Conservation (phyloP, 2,888 invertebrate genomes). For the Gerris lacustris region DNA sequence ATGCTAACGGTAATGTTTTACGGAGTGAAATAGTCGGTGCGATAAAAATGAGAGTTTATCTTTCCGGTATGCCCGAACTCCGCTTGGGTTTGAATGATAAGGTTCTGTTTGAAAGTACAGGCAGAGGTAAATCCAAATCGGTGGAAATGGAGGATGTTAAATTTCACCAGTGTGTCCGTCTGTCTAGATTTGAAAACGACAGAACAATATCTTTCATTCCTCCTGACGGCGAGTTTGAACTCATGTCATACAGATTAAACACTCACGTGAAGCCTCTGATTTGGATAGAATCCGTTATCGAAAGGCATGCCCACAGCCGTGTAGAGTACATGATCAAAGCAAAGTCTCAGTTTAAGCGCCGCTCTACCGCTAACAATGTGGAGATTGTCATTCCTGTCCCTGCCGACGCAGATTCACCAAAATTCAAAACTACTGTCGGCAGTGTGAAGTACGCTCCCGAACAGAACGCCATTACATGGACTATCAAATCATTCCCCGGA, state of each 20-base stretch:
- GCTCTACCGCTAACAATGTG: slow-evolving; percentile 57
- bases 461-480: slow-evolving; percentile 51
- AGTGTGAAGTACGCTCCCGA: slow-evolving; percentile 54
- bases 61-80: slow-evolving; percentile 58
- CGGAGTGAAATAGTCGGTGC: slow-evolving; percentile 55
- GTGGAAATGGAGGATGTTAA: slow-evolving; percentile 58
- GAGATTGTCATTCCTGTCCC: slow-evolving; percentile 51
- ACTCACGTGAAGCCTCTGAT: slow-evolving; percentile 54
- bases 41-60: slow-evolving; percentile 54
- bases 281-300: slow-evolving; percentile 57
- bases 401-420: slow-evolving; percentile 54
- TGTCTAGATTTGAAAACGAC: slow-evolving; percentile 56
- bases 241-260: slow-evolving; percentile 54
- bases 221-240: slow-evolving; percentile 57
- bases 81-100: slow-evolving; percentile 55
- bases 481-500: slow-evolving; percentile 52
- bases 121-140: slow-evolving; percentile 52
- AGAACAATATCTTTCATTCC: slow-evolving; percentile 57
- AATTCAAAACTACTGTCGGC: slow-evolving; percentile 53
- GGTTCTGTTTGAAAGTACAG: slow-evolving; percentile 53
- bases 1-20: slow-evolving; percentile 52
- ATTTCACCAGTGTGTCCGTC: slow-evolving; percentile 55
- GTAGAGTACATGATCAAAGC: slow-evolving; percentile 59
- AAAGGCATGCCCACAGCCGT: slow-evolving; percentile 51
- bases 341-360: slow-evolving; percentile 52